Conservation (phyloP, 2,113 vertebrate genomes). For the Macrotus californicus region DNA sequence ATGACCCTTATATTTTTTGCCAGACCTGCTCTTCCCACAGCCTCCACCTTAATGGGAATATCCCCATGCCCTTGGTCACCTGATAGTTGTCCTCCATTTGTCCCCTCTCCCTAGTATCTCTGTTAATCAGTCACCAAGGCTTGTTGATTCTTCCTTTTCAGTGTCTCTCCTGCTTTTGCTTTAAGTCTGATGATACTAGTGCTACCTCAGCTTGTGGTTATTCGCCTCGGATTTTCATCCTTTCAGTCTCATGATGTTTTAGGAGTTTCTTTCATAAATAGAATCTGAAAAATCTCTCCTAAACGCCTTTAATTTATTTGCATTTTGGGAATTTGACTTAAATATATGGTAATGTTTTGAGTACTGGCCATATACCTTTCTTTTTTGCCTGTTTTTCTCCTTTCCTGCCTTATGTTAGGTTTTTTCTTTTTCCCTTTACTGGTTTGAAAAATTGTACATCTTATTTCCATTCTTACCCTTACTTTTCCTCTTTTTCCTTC, state of each 20-base stretch:
- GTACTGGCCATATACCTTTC: neutral
- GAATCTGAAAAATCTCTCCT: neutral
- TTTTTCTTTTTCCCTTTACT: neutral
- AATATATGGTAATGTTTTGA: neutral
- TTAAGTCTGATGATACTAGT: neutral
- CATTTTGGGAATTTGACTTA: neutral
- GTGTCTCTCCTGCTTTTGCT: neutral
- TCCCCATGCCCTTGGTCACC: neutral
- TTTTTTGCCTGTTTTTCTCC: neutral
- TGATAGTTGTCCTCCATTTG: neutral
- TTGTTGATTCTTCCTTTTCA: neutral
- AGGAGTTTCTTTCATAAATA: slow-evolving; percentile 4
- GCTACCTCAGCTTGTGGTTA: neutral
- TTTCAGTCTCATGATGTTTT: neutral
- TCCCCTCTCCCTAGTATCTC: neutral
- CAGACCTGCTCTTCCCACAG: neutral
- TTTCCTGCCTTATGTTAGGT: neutral
- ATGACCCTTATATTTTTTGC: neutral
- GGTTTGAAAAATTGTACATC: neutral
- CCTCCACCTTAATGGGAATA: neutral
- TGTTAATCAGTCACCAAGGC: neutral
- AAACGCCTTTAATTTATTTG: neutral
- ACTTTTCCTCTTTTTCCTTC: neutral
- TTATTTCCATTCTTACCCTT: neutral
- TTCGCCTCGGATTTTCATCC: neutral